Conservation (phyloP, 53 echinoderm and acorn worm genomes). For the Antedon mediterranea region DNA sequence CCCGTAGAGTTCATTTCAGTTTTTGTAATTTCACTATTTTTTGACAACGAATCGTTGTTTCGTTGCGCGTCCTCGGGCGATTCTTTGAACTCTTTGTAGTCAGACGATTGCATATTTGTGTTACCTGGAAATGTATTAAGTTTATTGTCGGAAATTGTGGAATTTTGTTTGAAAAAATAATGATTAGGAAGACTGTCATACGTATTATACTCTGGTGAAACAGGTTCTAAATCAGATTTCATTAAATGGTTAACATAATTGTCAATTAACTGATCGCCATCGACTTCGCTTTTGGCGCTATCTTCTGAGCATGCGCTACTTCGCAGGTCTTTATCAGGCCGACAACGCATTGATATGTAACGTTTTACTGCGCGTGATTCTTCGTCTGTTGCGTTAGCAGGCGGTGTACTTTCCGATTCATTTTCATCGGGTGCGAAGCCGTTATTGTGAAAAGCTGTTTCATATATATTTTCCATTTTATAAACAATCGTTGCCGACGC, state of each 20-base stretch:
- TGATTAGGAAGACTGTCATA: background rate
- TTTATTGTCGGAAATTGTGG: background rate
- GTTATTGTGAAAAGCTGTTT: background rate
- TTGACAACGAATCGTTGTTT: background rate
- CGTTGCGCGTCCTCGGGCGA: background rate
- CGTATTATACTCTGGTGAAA: background rate
- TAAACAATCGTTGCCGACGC: background rate
- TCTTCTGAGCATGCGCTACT: background rate
- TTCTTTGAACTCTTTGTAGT: background rate
- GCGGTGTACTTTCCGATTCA: too few species aligned
- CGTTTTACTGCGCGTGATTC: background rate
- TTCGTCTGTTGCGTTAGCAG: background rate
- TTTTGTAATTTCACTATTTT: background rate
- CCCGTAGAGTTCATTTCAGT: background rate
- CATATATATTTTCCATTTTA: background rate
- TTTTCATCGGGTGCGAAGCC: background rate
- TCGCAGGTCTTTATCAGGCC: background rate
- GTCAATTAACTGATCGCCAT: background rate
- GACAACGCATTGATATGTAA: background rate
- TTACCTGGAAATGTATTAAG: background rate
- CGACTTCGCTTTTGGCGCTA: background rate
- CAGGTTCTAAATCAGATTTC: background rate
- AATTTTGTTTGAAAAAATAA: background rate
- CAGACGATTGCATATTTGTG: background rate
- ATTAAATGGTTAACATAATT: background rate